Evolutionary conservation across 37 sponge, comb jelly and placozoan genomes (phyloP).

Genomic region (Agelas oroides): DNA sequence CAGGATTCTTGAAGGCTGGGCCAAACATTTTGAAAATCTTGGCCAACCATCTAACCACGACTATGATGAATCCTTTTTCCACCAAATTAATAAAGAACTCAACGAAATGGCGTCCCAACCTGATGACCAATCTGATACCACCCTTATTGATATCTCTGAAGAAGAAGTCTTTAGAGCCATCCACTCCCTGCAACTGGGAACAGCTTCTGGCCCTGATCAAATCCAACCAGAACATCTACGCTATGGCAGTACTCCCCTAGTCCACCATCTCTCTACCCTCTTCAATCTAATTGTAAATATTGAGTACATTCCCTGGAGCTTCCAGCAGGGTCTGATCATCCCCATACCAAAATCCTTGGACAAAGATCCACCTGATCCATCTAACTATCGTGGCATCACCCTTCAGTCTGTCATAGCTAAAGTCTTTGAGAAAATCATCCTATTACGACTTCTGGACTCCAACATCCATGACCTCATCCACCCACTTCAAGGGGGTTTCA

Average conservation of each 20-base stretch:
- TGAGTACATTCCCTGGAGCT: background rate
- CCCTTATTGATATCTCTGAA: too few relatives aligned
- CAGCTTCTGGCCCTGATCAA: background rate
- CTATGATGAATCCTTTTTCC: background rate
- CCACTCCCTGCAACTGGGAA: background rate
- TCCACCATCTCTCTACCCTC: background rate
- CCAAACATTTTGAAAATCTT: background rate
- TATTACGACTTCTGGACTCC: background rate
- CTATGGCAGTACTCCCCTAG: background rate
- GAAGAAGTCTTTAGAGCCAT: background rate
- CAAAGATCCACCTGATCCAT: background rate
- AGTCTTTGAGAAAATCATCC: background rate
- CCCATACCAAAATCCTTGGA: background rate
- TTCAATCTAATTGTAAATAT: too few relatives aligned
- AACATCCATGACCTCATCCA: background rate
- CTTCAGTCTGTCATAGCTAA: background rate
- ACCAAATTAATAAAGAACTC: too few relatives aligned
- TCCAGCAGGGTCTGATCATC: background rate
- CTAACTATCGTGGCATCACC: constrained; percentile 11
- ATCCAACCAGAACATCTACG: background rate
- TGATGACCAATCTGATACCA: too few relatives aligned
- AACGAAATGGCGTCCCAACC: too few relatives aligned
- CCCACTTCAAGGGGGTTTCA: constrained; percentile 10
- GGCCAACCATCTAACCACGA: background rate
- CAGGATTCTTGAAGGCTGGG: background rate